Conservation (phyloP, 2,797 vertebrate species). For the Hylomyscus alleni region DNA sequence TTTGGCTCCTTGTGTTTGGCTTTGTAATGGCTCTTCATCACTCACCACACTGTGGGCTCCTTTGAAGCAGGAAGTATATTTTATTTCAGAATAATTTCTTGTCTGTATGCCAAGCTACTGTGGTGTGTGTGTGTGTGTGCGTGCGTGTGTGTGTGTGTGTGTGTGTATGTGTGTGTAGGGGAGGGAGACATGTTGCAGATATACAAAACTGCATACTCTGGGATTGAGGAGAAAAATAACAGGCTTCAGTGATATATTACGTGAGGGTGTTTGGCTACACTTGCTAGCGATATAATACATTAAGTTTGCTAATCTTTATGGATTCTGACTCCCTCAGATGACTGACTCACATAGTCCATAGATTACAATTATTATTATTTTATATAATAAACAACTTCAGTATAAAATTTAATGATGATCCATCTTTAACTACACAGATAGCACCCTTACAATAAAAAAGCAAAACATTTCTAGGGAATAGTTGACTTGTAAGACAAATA, state of each 20-base stretch:
- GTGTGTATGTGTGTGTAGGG: background rate
- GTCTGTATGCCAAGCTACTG: background rate
- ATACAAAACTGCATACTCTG: background rate
- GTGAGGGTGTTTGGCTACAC: background rate
- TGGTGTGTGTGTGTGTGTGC: background rate
- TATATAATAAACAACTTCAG: background rate
- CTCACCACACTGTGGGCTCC: background rate
- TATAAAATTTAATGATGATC: conserved; percentile 33
- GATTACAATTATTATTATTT: background rate
- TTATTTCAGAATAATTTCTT: background rate
- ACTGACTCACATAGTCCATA: background rate
- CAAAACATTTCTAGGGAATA: background rate
- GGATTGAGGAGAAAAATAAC: background rate
- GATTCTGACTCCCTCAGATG: background rate
- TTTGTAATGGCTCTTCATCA: background rate
- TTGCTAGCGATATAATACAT: background rate
- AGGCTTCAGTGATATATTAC: background rate
- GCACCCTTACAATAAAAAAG: conserved; percentile 17
- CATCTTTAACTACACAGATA: background rate
- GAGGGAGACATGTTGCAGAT: background rate
- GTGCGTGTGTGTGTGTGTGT: background rate
- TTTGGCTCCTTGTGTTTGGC: background rate
- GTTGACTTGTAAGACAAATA: background rate
- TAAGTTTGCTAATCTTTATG: background rate
- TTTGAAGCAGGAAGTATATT: conserved; percentile 8